Evolutionary conservation across 2,888 invertebrate genomes (phyloP).

Genomic region (Lycocerus yunnanus): DNA sequence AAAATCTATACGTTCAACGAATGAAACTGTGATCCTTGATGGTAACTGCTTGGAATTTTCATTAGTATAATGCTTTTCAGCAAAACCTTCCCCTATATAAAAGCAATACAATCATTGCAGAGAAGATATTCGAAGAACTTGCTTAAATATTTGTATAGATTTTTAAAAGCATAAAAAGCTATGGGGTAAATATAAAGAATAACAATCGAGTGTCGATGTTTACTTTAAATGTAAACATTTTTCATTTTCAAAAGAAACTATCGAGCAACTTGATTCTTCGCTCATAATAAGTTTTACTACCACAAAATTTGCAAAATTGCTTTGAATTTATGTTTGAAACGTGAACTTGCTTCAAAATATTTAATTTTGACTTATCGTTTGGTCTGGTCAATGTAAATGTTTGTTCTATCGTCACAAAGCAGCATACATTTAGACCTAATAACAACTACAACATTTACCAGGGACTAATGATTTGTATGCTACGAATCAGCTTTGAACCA

Average conservation of each 20-base stretch:
- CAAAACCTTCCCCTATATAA: no score
- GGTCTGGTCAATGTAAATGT: background rate
- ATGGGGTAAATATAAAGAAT: background rate
- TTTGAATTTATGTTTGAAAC: background rate
- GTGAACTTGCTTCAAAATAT: background rate
- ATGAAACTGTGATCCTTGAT: background rate
- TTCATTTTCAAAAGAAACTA: background rate
- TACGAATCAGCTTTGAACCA: background rate
- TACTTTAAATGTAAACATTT: constrained; percentile 10
- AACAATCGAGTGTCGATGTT: background rate
- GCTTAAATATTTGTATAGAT: background rate
- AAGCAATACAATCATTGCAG: background rate
- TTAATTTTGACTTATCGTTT: background rate
- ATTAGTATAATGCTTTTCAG: background rate
- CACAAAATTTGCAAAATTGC: background rate
- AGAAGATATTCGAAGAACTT: background rate
- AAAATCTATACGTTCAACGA: background rate
- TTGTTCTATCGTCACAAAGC: background rate
- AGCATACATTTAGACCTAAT: background rate
- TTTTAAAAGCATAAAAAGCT: background rate
- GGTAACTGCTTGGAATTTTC: background rate
- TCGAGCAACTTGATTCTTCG: background rate
- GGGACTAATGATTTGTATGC: background rate
- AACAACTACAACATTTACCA: background rate
- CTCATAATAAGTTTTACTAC: background rate